Evolutionary conservation across 2,888 invertebrate genomes (phyloP).

Genomic region (Apantesis nais): DNA sequence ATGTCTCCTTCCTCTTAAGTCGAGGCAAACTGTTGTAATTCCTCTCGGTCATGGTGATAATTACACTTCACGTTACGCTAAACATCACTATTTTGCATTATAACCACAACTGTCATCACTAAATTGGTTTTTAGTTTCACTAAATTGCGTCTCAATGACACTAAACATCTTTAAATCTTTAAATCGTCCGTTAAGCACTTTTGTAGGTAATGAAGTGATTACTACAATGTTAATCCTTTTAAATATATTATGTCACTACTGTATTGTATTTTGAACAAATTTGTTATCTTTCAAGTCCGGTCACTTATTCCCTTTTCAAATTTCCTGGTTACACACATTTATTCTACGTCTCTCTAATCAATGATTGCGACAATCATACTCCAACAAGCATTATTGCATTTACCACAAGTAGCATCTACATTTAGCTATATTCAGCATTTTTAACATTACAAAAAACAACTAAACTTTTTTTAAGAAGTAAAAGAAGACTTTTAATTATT

Average conservation of each 20-base stretch:
- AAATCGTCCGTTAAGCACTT: background rate
- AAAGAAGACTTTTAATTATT: too few relatives aligned
- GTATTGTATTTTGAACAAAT: background rate
- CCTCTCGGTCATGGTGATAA: slow-evolving; percentile 50
- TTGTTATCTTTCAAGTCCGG: background rate
- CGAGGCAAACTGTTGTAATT: slow-evolving; percentile 70
- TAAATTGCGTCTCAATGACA: slow-evolving; percentile 6
- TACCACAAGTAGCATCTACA: background rate
- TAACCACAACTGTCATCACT: slow-evolving; percentile 9
- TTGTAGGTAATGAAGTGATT: background rate
- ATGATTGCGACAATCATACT: background rate
- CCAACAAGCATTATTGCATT: background rate
- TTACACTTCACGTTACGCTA: slow-evolving; percentile 38
- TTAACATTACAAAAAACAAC: background rate
- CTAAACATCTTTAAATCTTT: slow-evolving; percentile 11
- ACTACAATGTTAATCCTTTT: background rate
- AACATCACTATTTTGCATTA: slow-evolving; percentile 22
- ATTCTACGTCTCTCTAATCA: background rate
- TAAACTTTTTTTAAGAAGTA: too few relatives aligned
- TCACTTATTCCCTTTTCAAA: background rate
- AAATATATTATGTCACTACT: background rate
- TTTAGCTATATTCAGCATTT: background rate
- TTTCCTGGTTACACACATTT: background rate
- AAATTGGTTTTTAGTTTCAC: background rate
- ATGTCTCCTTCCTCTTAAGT: slow-evolving; percentile 71